phyloP scores from a whole-genome alignment of 2,797 vertebrate species.

The Cottoperca gobio region DNA sequence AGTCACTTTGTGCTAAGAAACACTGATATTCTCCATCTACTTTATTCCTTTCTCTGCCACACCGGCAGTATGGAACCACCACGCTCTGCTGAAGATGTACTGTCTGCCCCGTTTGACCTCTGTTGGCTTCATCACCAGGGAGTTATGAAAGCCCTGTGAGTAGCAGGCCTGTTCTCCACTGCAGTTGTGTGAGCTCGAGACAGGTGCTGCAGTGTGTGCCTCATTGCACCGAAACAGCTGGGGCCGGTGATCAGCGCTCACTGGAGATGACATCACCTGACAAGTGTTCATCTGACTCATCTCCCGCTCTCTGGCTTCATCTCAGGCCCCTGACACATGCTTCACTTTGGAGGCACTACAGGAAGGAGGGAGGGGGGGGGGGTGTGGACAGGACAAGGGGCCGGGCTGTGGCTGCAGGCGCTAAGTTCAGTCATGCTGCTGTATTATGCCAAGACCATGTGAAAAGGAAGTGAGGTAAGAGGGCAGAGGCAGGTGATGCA shows the following conservation, averaged over 20 bases:
- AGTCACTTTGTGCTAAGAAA: background rate
- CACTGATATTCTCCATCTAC: background rate
- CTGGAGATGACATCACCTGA: constrained; percentile 85
- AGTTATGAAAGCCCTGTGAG: constrained; percentile 65
- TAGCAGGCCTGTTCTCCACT: constrained; percentile 48
- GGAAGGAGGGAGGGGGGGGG: constrained; percentile 1
- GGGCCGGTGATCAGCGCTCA: constrained; percentile 73
- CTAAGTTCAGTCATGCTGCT: constrained; percentile 45
- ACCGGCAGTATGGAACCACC: constrained; percentile 24
- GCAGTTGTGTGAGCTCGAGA: constrained; percentile 72
- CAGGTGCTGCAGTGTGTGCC: constrained; percentile 75
- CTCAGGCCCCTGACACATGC: constrained; percentile 67
- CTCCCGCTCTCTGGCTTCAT: constrained; percentile 62
- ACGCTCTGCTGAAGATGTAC: constrained; percentile 46
- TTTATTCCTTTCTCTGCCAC: constrained; percentile 5
- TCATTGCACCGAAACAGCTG: constrained; percentile 79
- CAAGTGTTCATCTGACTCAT: constrained; percentile 84
- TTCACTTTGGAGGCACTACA: constrained; percentile 61
- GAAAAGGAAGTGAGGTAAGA: constrained; percentile 58
- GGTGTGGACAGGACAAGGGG: constrained; percentile 38
- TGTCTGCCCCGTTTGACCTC: constrained; percentile 67
- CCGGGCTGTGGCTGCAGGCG: constrained; percentile 28
- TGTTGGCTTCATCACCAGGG: constrained; percentile 62
- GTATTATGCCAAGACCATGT: constrained; percentile 28
- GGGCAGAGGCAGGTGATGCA: constrained; percentile 57